Evolutionary conservation across 2,797 vertebrate species (phyloP).

Genomic region (Setipinna tenuifilis): DNA sequence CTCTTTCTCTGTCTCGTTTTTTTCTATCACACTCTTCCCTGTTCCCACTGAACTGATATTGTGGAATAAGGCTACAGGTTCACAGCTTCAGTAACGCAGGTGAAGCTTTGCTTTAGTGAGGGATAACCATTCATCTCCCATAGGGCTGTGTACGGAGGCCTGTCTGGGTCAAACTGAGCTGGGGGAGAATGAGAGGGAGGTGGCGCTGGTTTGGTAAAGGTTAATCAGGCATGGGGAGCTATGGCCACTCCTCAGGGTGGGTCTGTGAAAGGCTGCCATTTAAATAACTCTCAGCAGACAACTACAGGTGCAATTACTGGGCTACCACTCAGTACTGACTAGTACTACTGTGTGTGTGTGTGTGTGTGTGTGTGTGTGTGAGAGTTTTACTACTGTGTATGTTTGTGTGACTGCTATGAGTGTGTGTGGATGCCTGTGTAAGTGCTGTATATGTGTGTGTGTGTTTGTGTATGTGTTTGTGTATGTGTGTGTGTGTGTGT

Average conservation of each 20-base stretch:
- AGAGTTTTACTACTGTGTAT: too few species aligned
- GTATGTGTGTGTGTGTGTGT: conserved; percentile 53
- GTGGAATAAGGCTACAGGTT: too few species aligned
- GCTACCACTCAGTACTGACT: too few species aligned
- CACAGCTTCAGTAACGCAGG: too few species aligned
- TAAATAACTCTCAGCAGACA: not conserved
- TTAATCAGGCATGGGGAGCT: not conserved
- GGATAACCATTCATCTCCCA: too few species aligned
- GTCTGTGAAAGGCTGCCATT: not conserved
- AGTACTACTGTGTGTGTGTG: conserved; percentile 30
- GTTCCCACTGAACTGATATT: not conserved
- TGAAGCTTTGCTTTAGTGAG: too few species aligned
- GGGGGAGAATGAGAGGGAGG: not conserved
- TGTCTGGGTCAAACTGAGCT: not conserved
- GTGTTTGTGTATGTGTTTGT: conserved; percentile 66
- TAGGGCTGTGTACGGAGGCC: conserved; percentile 7
- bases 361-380: conserved; percentile 48
- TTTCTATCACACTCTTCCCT: conserved; percentile 34
- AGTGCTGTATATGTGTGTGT: too few species aligned
- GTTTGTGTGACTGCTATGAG: too few species aligned
- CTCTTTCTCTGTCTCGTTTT: too few species aligned
- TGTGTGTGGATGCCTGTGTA: too few species aligned
- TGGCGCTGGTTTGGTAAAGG: not conserved
- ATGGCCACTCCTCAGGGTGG: not conserved
- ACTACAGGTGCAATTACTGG: too few species aligned